These are phyloP conservation scores for Chironomus striatipennis DNA, from an alignment of 1,140 invertebrate genomes.

Conservation along the genomic window DNA sequence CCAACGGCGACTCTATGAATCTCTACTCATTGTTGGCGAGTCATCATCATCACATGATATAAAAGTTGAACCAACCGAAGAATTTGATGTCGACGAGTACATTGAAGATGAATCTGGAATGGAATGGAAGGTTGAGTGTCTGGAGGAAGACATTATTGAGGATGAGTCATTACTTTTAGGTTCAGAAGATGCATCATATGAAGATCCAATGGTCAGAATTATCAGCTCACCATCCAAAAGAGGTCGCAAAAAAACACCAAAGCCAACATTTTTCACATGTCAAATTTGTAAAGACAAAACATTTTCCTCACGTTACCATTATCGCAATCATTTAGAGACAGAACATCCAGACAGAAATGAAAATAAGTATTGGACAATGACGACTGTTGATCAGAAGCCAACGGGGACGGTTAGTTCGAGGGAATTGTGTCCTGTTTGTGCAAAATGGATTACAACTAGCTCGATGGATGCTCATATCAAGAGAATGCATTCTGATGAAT, in stretches of 20 bases:
- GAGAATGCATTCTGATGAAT: neutral
- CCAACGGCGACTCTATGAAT: neutral
- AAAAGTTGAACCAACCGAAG: neutral
- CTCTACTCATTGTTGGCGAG: neutral
- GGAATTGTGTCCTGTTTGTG: neutral
- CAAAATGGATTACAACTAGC: neutral
- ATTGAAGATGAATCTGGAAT: neutral
- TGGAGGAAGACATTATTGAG: neutral
- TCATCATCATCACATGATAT: neutral
- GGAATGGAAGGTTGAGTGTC: neutral
- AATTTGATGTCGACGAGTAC: neutral
- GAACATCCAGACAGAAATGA: neutral
- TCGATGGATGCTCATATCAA: neutral
- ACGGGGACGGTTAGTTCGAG: neutral
- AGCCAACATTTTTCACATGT: neutral
- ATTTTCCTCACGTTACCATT: neutral
- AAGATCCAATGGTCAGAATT: neutral
- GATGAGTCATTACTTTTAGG: no score
- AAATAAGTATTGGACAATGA: neutral
- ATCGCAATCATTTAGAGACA: neutral
- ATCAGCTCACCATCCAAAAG: neutral
- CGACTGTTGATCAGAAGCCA: neutral
- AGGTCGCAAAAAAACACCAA: neutral
- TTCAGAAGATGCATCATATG: neutral
- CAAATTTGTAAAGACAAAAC: neutral